These are phyloP conservation scores for Priocnemis perturbator DNA, from an alignment of 2,888 invertebrate genomes.

Conservation along the genomic window DNA sequence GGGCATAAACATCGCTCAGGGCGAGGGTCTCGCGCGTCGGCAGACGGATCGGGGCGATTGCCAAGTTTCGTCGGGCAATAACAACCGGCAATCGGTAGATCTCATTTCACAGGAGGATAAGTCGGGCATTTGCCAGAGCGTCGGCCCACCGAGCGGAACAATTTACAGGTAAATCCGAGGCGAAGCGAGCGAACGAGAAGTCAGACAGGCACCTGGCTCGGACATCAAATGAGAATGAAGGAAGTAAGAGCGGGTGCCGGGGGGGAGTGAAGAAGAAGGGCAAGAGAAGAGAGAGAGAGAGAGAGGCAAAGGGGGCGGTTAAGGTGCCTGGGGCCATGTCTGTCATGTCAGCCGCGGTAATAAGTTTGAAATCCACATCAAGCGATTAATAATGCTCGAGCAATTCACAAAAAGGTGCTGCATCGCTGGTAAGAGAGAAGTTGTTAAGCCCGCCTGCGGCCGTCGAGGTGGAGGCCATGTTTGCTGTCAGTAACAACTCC, in stretches of 20 bases:
- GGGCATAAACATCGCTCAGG: too few relatives aligned
- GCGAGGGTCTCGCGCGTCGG: too few relatives aligned
- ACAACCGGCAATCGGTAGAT: too few relatives aligned
- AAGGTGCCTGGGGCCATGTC: constrained; percentile 57
- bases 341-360: constrained; percentile 68
- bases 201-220: constrained; percentile 61
- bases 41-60: too few relatives aligned
- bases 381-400: constrained; percentile 72
- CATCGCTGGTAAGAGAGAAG: constrained; percentile 56
- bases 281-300: constrained; percentile 16
- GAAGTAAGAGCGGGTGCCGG: constrained; percentile 18
- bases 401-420: constrained; percentile 70
- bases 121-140: constrained; percentile 1
- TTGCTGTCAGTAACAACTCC: constrained; percentile 71
- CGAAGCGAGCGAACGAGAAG: constrained; percentile 9
- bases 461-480: constrained; percentile 64
- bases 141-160: neutral
- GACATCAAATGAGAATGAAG: constrained; percentile 59
- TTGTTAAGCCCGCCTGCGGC: constrained; percentile 65
- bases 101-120: neutral
- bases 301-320: constrained; percentile 16
- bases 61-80: too few relatives aligned
- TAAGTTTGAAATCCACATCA: constrained; percentile 73
- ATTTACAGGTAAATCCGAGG: constrained; percentile 12
- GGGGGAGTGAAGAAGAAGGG: neutral